Evolutionary conservation across 2,113 vertebrate genomes (phyloP).

Genomic region (Nycticryphes semicollaris): DNA sequence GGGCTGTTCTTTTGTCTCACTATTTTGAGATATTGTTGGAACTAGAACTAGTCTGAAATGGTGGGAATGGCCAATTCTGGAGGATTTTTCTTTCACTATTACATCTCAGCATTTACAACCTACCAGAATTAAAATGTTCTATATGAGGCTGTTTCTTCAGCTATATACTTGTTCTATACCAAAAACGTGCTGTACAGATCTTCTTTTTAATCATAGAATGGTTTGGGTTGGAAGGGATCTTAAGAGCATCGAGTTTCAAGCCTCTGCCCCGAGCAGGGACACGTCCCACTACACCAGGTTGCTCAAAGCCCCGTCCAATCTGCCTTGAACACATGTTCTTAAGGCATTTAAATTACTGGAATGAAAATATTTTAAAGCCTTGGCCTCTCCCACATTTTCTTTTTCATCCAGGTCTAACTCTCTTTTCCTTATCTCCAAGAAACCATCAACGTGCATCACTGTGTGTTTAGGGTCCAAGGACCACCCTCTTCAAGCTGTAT

Average conservation of each 20-base stretch:
- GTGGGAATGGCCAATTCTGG: neutral
- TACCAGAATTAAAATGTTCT: neutral
- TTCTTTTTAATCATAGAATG: too few relatives aligned
- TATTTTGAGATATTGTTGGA: neutral
- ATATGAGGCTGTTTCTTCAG: neutral
- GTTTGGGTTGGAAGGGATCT: too few relatives aligned
- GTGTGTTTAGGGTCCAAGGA: neutral
- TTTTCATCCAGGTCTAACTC: neutral
- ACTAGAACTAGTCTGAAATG: neutral
- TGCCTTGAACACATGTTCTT: neutral
- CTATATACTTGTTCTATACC: neutral
- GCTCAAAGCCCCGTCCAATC: too few relatives aligned
- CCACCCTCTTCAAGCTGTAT: neutral
- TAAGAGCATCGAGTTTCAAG: too few relatives aligned
- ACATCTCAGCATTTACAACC: neutral
- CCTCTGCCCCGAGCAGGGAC: too few relatives aligned
- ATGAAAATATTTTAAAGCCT: neutral
- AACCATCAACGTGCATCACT: neutral
- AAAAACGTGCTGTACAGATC: neutral
- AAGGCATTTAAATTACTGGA: neutral
- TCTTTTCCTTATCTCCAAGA: neutral
- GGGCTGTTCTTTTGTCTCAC: neutral
- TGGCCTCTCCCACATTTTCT: neutral
- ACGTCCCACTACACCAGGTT: too few relatives aligned
- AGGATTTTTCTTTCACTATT: neutral